Base-by-base conservation (phyloP, 2,888 invertebrate species). In the Agelastica alni region DNA sequence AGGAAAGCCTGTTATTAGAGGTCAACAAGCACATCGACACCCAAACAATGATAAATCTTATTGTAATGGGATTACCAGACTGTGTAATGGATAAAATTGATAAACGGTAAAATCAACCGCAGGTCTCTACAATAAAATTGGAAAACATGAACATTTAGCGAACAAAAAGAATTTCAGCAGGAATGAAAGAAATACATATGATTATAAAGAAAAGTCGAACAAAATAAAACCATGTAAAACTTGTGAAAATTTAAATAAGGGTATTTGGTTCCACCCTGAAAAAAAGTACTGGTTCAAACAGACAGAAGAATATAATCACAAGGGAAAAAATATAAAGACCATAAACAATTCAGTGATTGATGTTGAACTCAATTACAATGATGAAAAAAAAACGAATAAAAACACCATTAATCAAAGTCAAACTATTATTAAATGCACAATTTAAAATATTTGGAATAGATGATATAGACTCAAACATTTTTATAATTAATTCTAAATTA, bases 391-490 rank as follows among this genome's bases (percentile, higher is more conserved):
- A 4, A 62, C 60, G 22, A 51, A 14, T 32, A 12, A 12, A 51
- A 1, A 26, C 59, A 51, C 59, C 58, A 61, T 53, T 61, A 48
- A 61, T 62, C 28, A 52, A 58, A 43, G 20, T 58, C 26, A 47
- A 60, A 17, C 20, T 58, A 43, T 39, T 43, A 13, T 31, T 60
- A 42, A 34, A 62, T 26, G 47, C 52, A 18, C 45, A 39, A 22
- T 43, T 56, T 22, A 44, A 56, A 47, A 16, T 55, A 41, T 41
- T 13, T 44, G 60, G 53, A 48, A 53, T 55, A 30, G 56, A 61
- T 41, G 59, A 61, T 28, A 56, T 58, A 20, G 58, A 58, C 12
- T 61, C 61, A n/a, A 56, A 61, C 32, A 53, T 61, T 4, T 61
- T 59, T 34, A 9, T 58, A 9, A 62, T 61, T 13, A 59, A 61